Percentiles rank a stretch among this genome's conserved stretches.
phyloP scores from a whole-genome alignment of 2,797 vertebrate genomes.

The Onychomys leucogaster region DNA sequence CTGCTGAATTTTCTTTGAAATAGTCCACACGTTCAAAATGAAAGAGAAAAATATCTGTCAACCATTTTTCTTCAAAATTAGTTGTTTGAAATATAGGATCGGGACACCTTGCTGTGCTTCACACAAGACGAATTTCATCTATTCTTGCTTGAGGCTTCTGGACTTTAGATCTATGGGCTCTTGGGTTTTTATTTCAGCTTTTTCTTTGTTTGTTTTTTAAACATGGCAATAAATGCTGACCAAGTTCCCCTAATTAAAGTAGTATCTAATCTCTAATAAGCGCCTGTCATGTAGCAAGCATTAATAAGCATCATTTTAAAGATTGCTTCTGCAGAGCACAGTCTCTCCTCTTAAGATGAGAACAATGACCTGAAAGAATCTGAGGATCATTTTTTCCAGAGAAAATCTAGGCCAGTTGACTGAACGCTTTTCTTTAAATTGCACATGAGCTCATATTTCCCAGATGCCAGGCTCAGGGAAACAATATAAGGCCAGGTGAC shows the following conservation, averaged over 20 bases:
- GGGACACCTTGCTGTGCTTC: background rate
- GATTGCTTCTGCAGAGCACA: constrained; percentile 26
- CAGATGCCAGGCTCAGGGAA: constrained; percentile 59
- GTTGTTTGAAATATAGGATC: constrained; percentile 7
- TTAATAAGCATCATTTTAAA: constrained; percentile 21
- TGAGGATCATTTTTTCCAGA: constrained; percentile 59
- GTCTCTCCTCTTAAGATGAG: constrained; percentile 38
- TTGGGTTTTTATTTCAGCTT: background rate
- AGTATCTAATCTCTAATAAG: constrained; percentile 38
- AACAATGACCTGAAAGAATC: constrained; percentile 48
- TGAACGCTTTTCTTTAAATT: constrained; percentile 70
- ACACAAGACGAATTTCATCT: background rate
- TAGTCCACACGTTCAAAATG: constrained; percentile 11
- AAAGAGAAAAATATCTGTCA: background rate
- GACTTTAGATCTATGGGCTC: background rate
- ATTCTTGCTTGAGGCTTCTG: constrained; percentile 24
- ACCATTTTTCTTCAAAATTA: constrained; percentile 49
- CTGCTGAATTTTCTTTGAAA: constrained; percentile 53
- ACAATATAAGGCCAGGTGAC: background rate
- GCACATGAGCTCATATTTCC: constrained; percentile 61
- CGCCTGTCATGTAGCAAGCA: constrained; percentile 8
- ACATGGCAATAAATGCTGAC: constrained; percentile 5
- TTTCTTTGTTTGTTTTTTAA: background rate
- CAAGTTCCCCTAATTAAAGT: constrained; percentile 58
- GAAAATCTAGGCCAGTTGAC: constrained; percentile 69